Evolutionary conservation across 2,797 vertebrate species (phyloP), one percentile per base, ranked within the genome.

Genomic region (Spinus olivaceus): DNA sequence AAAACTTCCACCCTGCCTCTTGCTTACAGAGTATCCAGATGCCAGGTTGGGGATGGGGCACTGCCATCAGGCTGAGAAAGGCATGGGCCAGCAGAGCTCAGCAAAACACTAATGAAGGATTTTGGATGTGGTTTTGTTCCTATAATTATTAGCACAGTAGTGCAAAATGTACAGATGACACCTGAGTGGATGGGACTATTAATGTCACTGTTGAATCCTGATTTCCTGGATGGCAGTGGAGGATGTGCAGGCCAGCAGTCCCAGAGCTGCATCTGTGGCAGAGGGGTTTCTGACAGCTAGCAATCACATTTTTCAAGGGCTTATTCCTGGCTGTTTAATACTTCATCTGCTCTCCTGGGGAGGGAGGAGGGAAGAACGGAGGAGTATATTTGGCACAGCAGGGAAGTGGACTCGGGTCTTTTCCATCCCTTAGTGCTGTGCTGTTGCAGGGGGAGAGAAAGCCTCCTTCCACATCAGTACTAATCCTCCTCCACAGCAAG

Each of bases 401-500:
- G 90, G 94, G 85, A 95, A 94, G 82, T 90, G 95, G 94, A 90
- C 91, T 94, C 92, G 3, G 91, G 94, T 95, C 87, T 90, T 89
- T 96, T 94, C 94, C 84, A 92, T 95, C 84, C 91, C 46, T 93
- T 65, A 87, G 88, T 79, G 90, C 85, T 82, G 87, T 73, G 72
- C 88, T 92, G 85, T 84, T 94, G 92, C 94, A 86, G 90, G 84
- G 71, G 88, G 77, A 94, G 93, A 89, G 85, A 92, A 87, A 94
- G 39, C 91, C 80, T 81, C 83, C 88, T 94, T 94, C 94, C 91
- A 77, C 69, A 83, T 71, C 50, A 12, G 88, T 81, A 86, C 86
- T 94, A 94, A 96, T 92, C 95, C 95, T 97, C 96, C 96, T 96
- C 93, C 92, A 88, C 94, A 94, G 89, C 10, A 17, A 96, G 95